Conservation (phyloP, 2,888 invertebrate species). For the Sisyra terminalis region DNA sequence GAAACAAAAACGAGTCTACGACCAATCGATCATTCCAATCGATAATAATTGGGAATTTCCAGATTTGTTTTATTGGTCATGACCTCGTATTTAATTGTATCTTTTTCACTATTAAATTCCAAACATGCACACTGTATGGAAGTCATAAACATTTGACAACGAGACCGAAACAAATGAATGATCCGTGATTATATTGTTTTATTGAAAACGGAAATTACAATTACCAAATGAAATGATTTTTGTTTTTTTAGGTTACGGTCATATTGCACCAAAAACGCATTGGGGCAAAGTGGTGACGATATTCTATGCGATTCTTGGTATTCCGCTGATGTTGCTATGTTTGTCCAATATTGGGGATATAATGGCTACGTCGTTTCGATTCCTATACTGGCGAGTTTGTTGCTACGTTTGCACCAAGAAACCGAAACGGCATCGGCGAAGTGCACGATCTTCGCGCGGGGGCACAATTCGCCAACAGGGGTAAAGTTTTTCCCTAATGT, state of each 20-base stretch:
- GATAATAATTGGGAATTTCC: too few relatives aligned
- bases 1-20: too few relatives aligned
- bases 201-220: background rate
- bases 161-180: too few relatives aligned
- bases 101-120: too few relatives aligned
- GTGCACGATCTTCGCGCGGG: constrained; percentile 15
- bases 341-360: constrained; percentile 87
- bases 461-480: constrained; percentile 22
- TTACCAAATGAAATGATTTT: background rate
- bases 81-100: too few relatives aligned
- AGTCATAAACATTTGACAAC: too few relatives aligned
- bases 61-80: too few relatives aligned
- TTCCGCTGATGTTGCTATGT: constrained; percentile 87
- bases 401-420: constrained; percentile 78
- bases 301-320: constrained; percentile 88
- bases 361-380: constrained; percentile 85
- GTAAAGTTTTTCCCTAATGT: constrained; percentile 8
- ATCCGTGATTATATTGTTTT: background rate
- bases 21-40: too few relatives aligned
- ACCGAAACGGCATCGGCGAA: constrained; percentile 40
- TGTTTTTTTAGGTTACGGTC: constrained; percentile 65
- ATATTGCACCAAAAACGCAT: constrained; percentile 86
- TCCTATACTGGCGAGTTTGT: constrained; percentile 85
- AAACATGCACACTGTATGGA: too few relatives aligned
- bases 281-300: constrained; percentile 91